These are phyloP conservation scores for Trachurus trachurus DNA, from an alignment of 2,797 vertebrate species.

Conservation along the genomic window DNA sequence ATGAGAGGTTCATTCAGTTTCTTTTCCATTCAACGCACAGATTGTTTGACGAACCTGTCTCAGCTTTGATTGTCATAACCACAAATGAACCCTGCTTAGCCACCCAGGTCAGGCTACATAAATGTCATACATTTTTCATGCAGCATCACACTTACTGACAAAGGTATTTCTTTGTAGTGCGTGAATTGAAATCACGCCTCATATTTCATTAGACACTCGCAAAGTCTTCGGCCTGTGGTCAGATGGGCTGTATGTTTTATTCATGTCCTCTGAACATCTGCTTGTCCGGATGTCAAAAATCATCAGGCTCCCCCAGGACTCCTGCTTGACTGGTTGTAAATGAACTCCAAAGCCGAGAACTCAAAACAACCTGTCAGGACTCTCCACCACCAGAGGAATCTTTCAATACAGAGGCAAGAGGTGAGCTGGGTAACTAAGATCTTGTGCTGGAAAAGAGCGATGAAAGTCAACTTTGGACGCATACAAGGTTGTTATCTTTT, in stretches of 20 bases:
- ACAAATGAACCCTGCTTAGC: conserved; percentile 62
- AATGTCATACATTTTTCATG: conserved; percentile 83
- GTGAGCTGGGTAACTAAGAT: conserved; percentile 60
- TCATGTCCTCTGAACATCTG: conserved; percentile 83
- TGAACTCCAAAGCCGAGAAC: conserved; percentile 77
- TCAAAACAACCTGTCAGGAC: conserved; percentile 80
- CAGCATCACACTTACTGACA: conserved; percentile 76
- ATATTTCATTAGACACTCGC: conserved; percentile 80
- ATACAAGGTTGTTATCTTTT: background rate
- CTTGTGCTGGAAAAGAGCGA: conserved; percentile 46
- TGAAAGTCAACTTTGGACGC: conserved; percentile 53
- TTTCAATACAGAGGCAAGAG: conserved; percentile 52
- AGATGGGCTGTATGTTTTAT: conserved; percentile 84
- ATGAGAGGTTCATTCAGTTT: conserved; percentile 65
- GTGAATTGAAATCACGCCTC: conserved; percentile 76
- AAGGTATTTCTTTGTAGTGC: conserved; percentile 32
- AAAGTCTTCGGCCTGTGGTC: conserved; percentile 68
- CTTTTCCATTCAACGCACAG: conserved; percentile 55
- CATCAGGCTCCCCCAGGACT: conserved; percentile 75
- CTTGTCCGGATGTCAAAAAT: conserved; percentile 83
- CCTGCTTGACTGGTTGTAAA: conserved; percentile 79
- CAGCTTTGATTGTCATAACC: conserved; percentile 75
- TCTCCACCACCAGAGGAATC: conserved; percentile 59
- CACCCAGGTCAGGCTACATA: conserved; percentile 73
- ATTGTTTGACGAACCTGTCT: conserved; percentile 71